Evolutionary conservation across 2,113 vertebrate genomes (phyloP), one percentile per base, ranked within the genome.

Genomic region (Callipepla squamata): DNA sequence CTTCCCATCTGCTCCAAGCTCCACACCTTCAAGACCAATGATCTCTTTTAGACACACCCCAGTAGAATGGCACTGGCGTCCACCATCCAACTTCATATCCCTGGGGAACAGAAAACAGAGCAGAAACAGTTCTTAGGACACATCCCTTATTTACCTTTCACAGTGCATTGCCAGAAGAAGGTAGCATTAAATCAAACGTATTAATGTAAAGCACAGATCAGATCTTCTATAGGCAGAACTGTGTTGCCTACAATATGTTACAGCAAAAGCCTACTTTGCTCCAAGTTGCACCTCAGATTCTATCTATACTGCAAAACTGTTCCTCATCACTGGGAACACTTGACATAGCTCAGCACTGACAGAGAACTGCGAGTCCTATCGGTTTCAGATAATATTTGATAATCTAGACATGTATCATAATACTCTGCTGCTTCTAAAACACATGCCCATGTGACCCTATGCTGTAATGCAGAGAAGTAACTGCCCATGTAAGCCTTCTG

Each of bases 1-100:
- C 99, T 99, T 99, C 91, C 99, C 99, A 1, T 99, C 98, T 1
- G 99, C 99, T 75, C 99, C 99, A 3, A 99, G 97, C 96, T 99
- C 99, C 95, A 99, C 99, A 26, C 99, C 99, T 97, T 99, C 99
- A 45, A 99, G 98, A 70, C 99, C 99, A 68, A 99, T 98, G 92
- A 99, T 98, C 97, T 99, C 99, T 94, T 99, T 99, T 96, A 99
- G 98, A 94, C 98, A 98, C 94, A 99, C 98, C 21, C 99, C 98
- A 2, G 99, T 89, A 57, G 99, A 98, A 97, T 99, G 98, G 45
- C 98, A 98, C 80, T 99, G 99, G 55, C 98, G 98, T 82, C 98
- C 98, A 89, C 98, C 98, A 23, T 99, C 99, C 97, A 98, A 92
- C 97, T 99, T 99, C 94, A 98, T 85, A 59, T 99, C 99, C 97